Evolutionary conservation across 2,797 vertebrate species (phyloP).

Genomic region (Paedocypris micromegethes): DNA sequence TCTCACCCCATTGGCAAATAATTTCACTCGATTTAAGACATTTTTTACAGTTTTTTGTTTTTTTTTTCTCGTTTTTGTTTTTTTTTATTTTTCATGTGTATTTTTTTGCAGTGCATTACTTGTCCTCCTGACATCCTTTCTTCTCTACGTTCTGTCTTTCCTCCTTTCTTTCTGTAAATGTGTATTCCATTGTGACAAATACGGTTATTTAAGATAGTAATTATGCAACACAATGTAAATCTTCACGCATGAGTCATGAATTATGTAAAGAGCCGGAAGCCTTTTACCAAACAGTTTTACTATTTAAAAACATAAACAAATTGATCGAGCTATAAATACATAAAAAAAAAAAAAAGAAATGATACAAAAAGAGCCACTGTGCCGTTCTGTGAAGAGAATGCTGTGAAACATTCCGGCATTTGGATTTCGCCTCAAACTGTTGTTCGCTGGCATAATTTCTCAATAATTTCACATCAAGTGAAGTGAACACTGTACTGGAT

Average conservation of each 20-base stretch:
- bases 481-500: slow-evolving; percentile 4
- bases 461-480: neutral
- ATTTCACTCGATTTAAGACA: no score
- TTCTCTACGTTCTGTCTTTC: no score
- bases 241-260: no score
- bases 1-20: no score
- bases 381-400: neutral
- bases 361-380: neutral
- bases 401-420: neutral
- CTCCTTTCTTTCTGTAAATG: slow-evolving; percentile 16
- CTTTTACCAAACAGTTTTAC: no score
- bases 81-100: slow-evolving; percentile 48
- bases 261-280: no score
- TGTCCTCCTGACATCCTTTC: slow-evolving; percentile 25
- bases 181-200: no score
- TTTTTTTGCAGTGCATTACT: slow-evolving; percentile 45
- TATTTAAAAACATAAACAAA: no score
- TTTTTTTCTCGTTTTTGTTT: no score
- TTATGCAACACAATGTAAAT: no score
- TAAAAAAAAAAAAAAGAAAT: neutral
- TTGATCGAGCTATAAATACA: neutral
- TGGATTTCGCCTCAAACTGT: neutral
- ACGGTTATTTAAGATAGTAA: no score
- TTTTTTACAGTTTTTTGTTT: no score
- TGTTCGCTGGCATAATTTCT: neutral